These are phyloP conservation scores for Nowickia ferox DNA, from an alignment of 2,888 invertebrate species.

Conservation along the genomic window DNA sequence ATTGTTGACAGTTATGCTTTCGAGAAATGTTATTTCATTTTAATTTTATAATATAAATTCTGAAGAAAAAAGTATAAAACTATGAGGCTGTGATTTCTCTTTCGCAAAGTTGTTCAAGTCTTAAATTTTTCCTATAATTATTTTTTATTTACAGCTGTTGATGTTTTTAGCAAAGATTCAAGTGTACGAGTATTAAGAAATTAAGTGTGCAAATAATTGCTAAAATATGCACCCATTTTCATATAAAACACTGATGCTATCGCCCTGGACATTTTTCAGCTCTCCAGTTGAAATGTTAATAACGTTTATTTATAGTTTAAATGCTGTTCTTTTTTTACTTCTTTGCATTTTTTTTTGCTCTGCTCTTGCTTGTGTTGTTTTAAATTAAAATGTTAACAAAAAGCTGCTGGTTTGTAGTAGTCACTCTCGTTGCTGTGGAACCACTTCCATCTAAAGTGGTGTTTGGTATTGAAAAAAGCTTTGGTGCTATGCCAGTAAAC, in stretches of 20 bases:
- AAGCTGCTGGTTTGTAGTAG: neutral
- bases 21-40: no score
- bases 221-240: conserved; percentile 44
- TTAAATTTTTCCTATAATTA: neutral
- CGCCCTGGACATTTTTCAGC: conserved; percentile 1
- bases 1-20: no score
- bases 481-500: neutral
- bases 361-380: neutral
- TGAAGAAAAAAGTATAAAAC: no score
- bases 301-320: conserved; percentile 29
- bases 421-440: conserved; percentile 3
- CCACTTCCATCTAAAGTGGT: conserved; percentile 31
- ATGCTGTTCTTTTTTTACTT: neutral
- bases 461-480: conserved; percentile 1
- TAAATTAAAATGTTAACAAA: conserved; percentile 19
- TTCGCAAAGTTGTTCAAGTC: no score
- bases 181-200: conserved; percentile 2
- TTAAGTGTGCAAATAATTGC: conserved; percentile 5
- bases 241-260: conserved; percentile 25
- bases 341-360: neutral
- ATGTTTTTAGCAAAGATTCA: neutral
- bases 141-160: neutral
- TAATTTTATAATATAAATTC: no score
- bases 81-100: no score
- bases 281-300: conserved; percentile 39